A percentile compares a stretch with the other conserved stretches of the same genome.
phyloP scores from a whole-genome alignment of 2,888 invertebrate genomes.

The Cyclophora punctaria region DNA sequence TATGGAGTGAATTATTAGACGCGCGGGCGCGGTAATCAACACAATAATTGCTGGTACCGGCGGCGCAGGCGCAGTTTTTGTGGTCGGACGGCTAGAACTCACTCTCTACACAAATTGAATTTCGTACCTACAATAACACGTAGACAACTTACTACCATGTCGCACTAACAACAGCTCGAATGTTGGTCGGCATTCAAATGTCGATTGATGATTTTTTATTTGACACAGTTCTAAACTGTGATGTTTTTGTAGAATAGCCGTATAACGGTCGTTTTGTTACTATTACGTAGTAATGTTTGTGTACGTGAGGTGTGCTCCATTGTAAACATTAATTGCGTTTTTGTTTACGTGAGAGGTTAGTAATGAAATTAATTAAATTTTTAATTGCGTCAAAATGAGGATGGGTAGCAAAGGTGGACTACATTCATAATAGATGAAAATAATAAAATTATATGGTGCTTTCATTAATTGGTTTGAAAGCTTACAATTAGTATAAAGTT shows the following conservation, averaged over 20 bases:
- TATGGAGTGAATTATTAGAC: conserved; percentile 71
- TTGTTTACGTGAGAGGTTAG: conserved; percentile 3
- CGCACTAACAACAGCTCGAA: no score
- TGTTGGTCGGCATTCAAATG: no score
- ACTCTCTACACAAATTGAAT: conserved; percentile 51
- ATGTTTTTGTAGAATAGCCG: conserved; percentile 20
- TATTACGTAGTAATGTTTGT: conserved; percentile 25
- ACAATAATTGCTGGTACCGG: conserved; percentile 58
- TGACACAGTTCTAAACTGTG: neutral
- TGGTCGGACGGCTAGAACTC: conserved; percentile 25
- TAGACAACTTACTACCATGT: no score
- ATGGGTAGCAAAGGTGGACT: no score
- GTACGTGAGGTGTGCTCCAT: conserved; percentile 11
- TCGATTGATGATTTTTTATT: neutral
- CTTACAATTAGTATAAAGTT: no score
- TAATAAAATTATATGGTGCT: neutral
- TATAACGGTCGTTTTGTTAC: conserved; percentile 44
- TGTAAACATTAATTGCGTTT: neutral
- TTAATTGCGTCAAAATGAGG: no score
- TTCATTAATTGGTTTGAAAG: no score
- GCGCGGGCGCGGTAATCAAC: conserved; percentile 61
- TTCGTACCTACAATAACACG: conserved; percentile 27
- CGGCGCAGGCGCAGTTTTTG: conserved; percentile 46
- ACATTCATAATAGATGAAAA: neutral
- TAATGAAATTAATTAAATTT: no score